phyloP scores from a whole-genome alignment of 1,140 invertebrate species.

The Aradophagus sp. region DNA sequence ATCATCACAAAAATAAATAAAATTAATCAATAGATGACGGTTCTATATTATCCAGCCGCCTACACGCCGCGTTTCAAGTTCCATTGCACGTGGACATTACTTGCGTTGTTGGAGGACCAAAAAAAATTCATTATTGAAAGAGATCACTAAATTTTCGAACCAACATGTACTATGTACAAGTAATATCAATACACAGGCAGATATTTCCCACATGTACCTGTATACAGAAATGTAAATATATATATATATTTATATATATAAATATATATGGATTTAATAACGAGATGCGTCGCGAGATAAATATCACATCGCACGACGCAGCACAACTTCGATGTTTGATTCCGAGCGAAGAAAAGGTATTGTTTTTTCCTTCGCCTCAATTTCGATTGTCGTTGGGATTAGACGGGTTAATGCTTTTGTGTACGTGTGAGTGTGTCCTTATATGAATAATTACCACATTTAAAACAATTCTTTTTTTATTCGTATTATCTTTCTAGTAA shows the following conservation, averaged over 20 bases:
- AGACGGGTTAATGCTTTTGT: constrained; percentile 59
- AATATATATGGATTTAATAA: constrained; percentile 13
- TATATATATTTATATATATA: constrained; percentile 14
- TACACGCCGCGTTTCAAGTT: not conserved
- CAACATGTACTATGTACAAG: constrained; percentile 62
- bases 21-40: constrained; percentile 48
- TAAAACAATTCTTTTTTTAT: no score
- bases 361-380: constrained; percentile 43
- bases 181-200: constrained; percentile 18
- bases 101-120: constrained; percentile 13
- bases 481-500: no score
- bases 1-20: constrained; percentile 65
- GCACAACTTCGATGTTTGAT: constrained; percentile 66
- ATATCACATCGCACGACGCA: constrained; percentile 56
- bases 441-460: no score
- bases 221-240: no score
- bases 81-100: constrained; percentile 37
- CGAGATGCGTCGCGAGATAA: constrained; percentile 22
- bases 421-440: no score
- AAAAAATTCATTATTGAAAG: no score
- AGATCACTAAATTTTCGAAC: constrained; percentile 63
- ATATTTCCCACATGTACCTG: constrained; percentile 3
- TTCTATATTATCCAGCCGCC: not conserved
- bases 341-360: constrained; percentile 54
- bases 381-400: constrained; percentile 67